Percentiles rank a stretch among this genome's conserved stretches.
Conservation (phyloP, 2,797 vertebrate species). For the Psittacula echo region DNA sequence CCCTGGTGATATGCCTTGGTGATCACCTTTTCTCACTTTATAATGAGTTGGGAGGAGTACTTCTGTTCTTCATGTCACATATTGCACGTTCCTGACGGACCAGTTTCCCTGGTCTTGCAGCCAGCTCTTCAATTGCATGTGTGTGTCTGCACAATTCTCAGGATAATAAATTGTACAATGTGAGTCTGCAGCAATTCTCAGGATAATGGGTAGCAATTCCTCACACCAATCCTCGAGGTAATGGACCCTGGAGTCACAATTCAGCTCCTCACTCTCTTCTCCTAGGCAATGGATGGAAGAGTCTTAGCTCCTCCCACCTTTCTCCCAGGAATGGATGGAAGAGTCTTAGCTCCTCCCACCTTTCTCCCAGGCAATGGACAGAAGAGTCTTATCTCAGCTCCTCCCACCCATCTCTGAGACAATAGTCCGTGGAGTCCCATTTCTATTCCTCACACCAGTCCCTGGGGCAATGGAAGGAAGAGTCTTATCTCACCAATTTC, state of each 20-base stretch:
- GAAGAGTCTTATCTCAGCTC: too few species aligned
- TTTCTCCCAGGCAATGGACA: too few species aligned
- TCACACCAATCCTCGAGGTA: background rate
- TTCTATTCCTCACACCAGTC: background rate
- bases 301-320: background rate
- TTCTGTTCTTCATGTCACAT: background rate
- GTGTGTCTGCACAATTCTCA: background rate
- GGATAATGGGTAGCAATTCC: background rate
- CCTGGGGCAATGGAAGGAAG: background rate
- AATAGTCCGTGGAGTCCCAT: background rate
- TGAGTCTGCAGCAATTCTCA: background rate
- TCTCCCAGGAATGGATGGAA: too few species aligned
- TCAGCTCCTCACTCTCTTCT: background rate
- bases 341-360: too few species aligned
- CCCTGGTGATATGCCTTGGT: background rate
- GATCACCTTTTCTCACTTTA: background rate
- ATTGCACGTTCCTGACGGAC: background rate
- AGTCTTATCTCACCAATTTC: background rate
- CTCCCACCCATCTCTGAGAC: too few species aligned
- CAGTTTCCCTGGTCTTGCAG: background rate
- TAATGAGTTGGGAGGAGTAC: background rate
- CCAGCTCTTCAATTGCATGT: background rate
- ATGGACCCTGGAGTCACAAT: background rate
- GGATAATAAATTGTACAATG: background rate
- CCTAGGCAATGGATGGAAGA: background rate